These are phyloP conservation scores for Barbus barbus DNA, from an alignment of 2,113 vertebrate genomes.

Conservation along the genomic window DNA sequence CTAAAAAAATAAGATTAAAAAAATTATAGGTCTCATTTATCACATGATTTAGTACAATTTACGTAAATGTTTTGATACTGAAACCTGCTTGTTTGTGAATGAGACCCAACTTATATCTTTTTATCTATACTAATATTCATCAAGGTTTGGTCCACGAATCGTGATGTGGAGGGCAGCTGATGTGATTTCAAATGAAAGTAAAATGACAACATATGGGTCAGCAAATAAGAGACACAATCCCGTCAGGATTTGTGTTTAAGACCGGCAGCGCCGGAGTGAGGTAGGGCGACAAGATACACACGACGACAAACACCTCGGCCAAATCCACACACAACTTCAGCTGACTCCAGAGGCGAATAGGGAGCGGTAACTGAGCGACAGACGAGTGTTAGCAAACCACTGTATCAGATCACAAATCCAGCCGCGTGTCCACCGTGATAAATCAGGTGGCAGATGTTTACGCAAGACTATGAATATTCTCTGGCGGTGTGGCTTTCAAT, in stretches of 20 bases:
- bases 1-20: no score
- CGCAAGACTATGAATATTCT: no score
- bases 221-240: constrained; percentile 52
- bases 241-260: constrained; percentile 70
- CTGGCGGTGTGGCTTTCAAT: no score
- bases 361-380: neutral
- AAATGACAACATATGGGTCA: constrained; percentile 55
- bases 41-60: no score
- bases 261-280: no score
- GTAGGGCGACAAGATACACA: constrained; percentile 76
- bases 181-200: no score
- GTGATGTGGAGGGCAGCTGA: constrained; percentile 50
- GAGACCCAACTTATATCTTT: neutral
- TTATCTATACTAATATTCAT: constrained; percentile 40
- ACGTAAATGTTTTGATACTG: no score
- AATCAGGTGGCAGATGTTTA: neutral
- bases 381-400: no score
- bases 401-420: constrained; percentile 78
- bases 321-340: constrained; percentile 36
- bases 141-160: constrained; percentile 78
- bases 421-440: constrained; percentile 24
- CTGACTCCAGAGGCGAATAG: constrained; percentile 60
- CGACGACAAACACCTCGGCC: constrained; percentile 19
- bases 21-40: no score
- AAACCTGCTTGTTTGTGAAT: no score